Conservation (phyloP, 1,140 invertebrate genomes). For the Lethocerus indicus region DNA sequence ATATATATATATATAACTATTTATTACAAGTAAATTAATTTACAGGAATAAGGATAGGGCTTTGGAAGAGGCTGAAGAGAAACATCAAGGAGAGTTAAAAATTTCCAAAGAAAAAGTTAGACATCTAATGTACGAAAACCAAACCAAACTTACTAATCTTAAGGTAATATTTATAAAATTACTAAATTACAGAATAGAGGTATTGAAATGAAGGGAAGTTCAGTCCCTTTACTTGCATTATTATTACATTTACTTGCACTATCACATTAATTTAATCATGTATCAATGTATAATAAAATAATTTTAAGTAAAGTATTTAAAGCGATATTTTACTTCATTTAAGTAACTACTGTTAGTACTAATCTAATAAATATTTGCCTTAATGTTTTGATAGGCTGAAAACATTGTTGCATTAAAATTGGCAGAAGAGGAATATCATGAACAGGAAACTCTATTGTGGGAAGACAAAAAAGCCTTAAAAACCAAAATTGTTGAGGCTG, state of each 20-base stretch:
- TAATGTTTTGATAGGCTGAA: too few species aligned
- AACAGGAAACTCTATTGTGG: slow-evolving; percentile 56
- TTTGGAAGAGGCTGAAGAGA: slow-evolving; percentile 69
- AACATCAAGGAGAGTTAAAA: slow-evolving; percentile 73
- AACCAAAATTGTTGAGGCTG: slow-evolving; percentile 51
- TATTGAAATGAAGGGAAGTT: not conserved
- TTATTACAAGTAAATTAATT: not conserved
- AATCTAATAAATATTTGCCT: slow-evolving; percentile 1
- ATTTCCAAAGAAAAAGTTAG: slow-evolving; percentile 86
- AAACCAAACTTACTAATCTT: slow-evolving; percentile 58
- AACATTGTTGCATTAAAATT: slow-evolving; percentile 55
- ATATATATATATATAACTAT: not conserved
- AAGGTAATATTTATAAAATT: slow-evolving; percentile 26
- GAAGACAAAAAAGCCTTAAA: slow-evolving; percentile 63
- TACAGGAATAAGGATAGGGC: slow-evolving; percentile 66
- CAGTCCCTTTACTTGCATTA: not conserved
- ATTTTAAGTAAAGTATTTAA: not conserved
- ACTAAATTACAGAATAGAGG: not conserved
- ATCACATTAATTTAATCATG: not conserved
- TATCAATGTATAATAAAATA: not conserved
- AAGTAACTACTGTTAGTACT: too few species aligned
- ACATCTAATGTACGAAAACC: slow-evolving; percentile 80
- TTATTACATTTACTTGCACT: not conserved
- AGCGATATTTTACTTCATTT: not conserved
- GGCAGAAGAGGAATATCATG: slow-evolving; percentile 50